Conservation (phyloP, 2,797 vertebrate species). For the Florisuga fusca region DNA sequence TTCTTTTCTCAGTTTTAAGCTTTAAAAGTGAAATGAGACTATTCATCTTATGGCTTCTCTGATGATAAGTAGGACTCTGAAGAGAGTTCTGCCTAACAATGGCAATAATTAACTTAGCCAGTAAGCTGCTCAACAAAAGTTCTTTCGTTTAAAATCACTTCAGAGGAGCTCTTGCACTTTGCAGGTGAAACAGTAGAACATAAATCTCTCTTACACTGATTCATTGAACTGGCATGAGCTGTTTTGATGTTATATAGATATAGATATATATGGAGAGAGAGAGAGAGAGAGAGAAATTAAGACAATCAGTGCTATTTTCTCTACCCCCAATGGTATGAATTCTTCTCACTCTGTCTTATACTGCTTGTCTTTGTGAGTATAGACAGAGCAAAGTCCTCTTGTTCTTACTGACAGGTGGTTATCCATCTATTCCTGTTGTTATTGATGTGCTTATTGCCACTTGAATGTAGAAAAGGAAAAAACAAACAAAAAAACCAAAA, state of each 20-base stretch:
- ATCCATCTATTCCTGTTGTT: background rate
- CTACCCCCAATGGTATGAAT: background rate
- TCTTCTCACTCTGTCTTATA: background rate
- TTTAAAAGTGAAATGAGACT: background rate
- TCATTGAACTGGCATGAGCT: fast-evolving
- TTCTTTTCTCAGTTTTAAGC: background rate
- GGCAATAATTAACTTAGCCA: background rate
- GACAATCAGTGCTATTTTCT: background rate
- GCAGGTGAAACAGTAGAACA: background rate
- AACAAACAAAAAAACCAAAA: background rate
- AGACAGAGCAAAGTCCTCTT: background rate
- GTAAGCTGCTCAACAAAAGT: background rate
- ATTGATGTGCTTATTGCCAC: background rate
- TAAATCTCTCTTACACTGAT: background rate
- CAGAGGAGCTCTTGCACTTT: background rate
- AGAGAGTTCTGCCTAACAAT: background rate
- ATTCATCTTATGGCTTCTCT: background rate
- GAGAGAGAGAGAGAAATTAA: background rate
- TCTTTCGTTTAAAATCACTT: background rate
- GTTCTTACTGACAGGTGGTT: background rate
- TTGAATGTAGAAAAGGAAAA: background rate
- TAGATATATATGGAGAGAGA: no score
- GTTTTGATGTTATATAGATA: background rate
- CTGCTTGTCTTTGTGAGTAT: background rate
- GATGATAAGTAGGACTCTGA: background rate